Evolutionary conservation across 1,140 invertebrate species (phyloP).

Genomic region (Lordiphosa clarofinis): DNA sequence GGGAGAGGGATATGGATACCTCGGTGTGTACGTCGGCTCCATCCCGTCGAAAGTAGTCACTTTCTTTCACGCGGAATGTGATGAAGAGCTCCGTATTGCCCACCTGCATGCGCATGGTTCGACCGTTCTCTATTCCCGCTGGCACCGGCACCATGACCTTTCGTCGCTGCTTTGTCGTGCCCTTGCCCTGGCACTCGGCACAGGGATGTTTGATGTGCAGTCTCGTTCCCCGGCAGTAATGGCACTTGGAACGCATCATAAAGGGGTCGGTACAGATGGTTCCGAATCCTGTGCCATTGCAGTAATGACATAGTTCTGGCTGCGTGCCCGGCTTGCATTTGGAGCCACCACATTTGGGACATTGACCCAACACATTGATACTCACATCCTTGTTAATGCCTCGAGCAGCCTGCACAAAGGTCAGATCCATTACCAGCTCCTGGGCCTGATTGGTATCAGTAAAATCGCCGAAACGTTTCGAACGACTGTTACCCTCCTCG

Average conservation of each 20-base stretch:
- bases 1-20: conserved; percentile 90
- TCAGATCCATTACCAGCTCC: conserved; percentile 95
- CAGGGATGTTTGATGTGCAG: conserved; percentile 95
- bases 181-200: conserved; percentile 95
- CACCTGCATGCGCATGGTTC: conserved; percentile 95
- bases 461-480: conserved; percentile 87
- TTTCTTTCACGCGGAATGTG: conserved; percentile 91
- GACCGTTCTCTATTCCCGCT: conserved; percentile 97
- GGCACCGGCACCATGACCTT: conserved; percentile 97
- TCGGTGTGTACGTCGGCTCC: conserved; percentile 97
- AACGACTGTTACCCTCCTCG: conserved; percentile 84
- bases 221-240: conserved; percentile 93
- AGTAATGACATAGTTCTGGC: conserved; percentile 91
- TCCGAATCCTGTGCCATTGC: conserved; percentile 99
- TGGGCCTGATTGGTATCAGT: conserved; percentile 90
- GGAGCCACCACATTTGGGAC: conserved; percentile 92
- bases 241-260: conserved; percentile 97
- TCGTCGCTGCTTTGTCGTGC: conserved; percentile 92
- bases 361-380: conserved; percentile 95
- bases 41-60: conserved; percentile 94
- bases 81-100: conserved; percentile 94
- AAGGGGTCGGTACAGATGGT: conserved; percentile 95
- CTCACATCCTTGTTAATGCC: conserved; percentile 96
- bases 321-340: conserved; percentile 94
- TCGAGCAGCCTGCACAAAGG: conserved; percentile 96